These are phyloP conservation scores for Mesocentrotus franciscanus DNA, from an alignment of 53 echinoderm and acorn worm species.

Conservation along the genomic window DNA sequence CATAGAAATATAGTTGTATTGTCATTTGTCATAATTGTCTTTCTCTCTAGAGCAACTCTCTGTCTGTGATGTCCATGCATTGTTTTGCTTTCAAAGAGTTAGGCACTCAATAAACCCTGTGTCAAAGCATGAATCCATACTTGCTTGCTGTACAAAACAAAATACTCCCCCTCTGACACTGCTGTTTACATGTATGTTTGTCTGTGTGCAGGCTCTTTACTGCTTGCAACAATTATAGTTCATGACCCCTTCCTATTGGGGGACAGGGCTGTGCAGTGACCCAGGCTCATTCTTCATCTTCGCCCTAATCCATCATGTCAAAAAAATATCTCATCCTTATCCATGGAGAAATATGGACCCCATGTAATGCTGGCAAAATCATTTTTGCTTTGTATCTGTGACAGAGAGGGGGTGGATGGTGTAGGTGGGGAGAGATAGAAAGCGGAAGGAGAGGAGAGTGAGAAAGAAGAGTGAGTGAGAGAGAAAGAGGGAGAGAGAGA, in stretches of 20 bases:
- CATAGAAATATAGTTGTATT: neutral
- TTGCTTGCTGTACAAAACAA: conserved; percentile 8
- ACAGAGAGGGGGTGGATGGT: neutral
- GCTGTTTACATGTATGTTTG: conserved; percentile 19
- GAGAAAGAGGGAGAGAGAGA: neutral
- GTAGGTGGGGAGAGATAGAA: neutral
- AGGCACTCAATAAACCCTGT: neutral
- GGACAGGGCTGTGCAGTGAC: conserved; percentile 39
- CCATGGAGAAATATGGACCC: conserved; percentile 29
- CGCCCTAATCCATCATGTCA: conserved; percentile 40
- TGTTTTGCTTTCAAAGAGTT: neutral
- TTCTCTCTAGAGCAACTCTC: neutral
- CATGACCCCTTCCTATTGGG: conserved; percentile 7
- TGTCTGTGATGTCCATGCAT: neutral
- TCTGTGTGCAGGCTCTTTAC: neutral
- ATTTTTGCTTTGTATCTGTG: neutral
- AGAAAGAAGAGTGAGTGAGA: neutral
- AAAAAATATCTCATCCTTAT: conserved; percentile 40
- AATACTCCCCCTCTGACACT: neutral
- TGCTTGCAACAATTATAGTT: conserved; percentile 31
- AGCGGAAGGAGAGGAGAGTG: neutral
- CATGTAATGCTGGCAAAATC: conserved; percentile 29
- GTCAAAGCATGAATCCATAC: neutral
- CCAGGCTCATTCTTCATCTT: conserved; percentile 26
- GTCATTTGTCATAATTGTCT: neutral